A percentile compares a stretch with the other conserved stretches of the same genome.
Evolutionary conservation across 1,140 invertebrate genomes (phyloP).

Genomic region (Campodea augens): DNA sequence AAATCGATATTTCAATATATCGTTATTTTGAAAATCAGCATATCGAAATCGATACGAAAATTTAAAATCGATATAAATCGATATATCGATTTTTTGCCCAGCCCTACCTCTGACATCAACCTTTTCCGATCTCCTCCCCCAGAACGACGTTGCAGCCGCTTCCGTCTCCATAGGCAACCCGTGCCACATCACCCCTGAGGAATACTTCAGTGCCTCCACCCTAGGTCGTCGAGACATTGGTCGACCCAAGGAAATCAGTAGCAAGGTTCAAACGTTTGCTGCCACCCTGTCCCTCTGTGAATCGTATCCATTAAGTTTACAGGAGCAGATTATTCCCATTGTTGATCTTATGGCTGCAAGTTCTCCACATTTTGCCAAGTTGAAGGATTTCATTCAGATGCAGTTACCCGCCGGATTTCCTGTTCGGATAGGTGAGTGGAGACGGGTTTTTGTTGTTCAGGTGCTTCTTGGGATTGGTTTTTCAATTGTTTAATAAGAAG

Average conservation of each 20-base stretch:
- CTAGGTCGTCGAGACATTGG: slow-evolving; percentile 33
- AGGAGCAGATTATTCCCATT: slow-evolving; percentile 36
- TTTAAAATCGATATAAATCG: no score
- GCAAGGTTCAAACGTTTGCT: slow-evolving; percentile 34
- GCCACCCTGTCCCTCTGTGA: slow-evolving; percentile 40
- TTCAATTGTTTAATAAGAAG: no score
- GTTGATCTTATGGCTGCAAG: slow-evolving; percentile 43
- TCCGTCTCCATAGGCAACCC: no score
- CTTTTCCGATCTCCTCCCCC: no score
- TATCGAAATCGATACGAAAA: no score
- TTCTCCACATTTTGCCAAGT: slow-evolving; percentile 39
- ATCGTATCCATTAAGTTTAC: slow-evolving; percentile 36
- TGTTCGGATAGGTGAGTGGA: slow-evolving; percentile 43
- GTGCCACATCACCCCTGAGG: slow-evolving; percentile 28
- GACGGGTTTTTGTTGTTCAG: no score
- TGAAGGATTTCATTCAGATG: slow-evolving; percentile 40
- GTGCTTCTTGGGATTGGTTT: no score
- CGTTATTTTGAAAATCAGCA: no score
- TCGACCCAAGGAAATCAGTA: slow-evolving; percentile 29
- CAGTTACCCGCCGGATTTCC: slow-evolving; percentile 44
- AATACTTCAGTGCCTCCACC: slow-evolving; percentile 29
- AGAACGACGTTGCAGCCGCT: no score
- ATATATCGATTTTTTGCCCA: no score
- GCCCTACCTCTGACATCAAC: no score
- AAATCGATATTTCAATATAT: no score